phyloP scores from a whole-genome alignment of 2,888 invertebrate species.

The Polia nebulosa region DNA sequence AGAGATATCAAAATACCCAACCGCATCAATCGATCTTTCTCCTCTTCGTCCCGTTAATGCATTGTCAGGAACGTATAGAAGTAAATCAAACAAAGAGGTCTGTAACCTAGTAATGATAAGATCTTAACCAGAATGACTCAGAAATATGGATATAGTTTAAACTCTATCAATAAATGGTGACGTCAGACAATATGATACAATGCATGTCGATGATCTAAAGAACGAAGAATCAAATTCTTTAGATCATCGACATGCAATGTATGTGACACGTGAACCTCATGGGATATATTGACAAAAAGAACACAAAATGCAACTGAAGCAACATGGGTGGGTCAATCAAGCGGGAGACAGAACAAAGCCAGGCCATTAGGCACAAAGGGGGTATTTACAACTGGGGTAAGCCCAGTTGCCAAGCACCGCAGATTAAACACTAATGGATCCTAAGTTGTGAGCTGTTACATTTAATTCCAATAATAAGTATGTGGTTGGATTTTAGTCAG shows the following conservation, averaged over 20 bases:
- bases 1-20: not conserved
- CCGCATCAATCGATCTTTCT: not conserved
- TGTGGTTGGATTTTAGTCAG: too few species aligned
- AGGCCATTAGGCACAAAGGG: too few species aligned
- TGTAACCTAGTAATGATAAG: constrained; percentile 25
- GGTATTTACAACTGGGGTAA: too few species aligned
- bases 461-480: too few species aligned
- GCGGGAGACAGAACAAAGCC: too few species aligned
- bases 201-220: not conserved
- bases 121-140: constrained; percentile 9
- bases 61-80: constrained; percentile 2
- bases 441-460: too few species aligned
- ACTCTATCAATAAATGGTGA: constrained; percentile 11
- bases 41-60: not conserved
- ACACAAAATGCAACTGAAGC: too few species aligned
- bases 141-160: not conserved
- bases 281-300: not conserved
- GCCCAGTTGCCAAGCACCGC: too few species aligned
- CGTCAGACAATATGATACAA: not conserved
- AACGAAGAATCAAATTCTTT: not conserved
- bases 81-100: constrained; percentile 16
- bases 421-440: too few species aligned
- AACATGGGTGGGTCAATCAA: too few species aligned
- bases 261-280: too few species aligned
- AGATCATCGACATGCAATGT: too few species aligned